phyloP scores from a whole-genome alignment of 2,113 vertebrate genomes.

The Austrofundulus limnaeus region DNA sequence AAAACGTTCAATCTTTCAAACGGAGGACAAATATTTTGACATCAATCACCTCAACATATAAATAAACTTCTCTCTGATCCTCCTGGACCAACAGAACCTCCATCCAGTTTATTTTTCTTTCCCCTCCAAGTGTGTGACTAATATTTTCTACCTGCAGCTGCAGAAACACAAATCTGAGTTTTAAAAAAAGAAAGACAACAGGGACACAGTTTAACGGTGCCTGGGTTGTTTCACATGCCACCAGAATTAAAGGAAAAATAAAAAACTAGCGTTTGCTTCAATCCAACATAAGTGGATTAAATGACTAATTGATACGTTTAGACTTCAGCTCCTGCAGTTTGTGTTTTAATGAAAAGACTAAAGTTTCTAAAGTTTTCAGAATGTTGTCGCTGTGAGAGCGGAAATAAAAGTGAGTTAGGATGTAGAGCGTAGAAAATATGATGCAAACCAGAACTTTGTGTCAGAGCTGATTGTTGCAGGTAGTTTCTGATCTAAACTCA shows the following conservation, averaged over 20 bases:
- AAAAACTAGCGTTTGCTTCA: not conserved
- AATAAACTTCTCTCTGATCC: conserved; percentile 1
- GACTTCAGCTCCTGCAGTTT: not conserved
- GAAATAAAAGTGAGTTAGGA: not conserved
- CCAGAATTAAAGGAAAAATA: not conserved
- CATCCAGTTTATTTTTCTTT: conserved; percentile 64
- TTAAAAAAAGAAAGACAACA: not conserved
- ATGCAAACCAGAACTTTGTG: too few relatives aligned
- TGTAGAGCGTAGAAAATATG: not conserved
- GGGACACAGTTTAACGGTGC: not conserved
- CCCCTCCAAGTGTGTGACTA: conserved; percentile 68
- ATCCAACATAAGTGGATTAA: not conserved
- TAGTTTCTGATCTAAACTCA: too few relatives aligned
- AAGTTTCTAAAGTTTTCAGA: not conserved
- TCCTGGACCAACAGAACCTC: too few relatives aligned
- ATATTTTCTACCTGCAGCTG: conserved; percentile 68
- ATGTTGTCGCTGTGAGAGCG: not conserved
- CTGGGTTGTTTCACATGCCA: not conserved
- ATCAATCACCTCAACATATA: conserved; percentile 23
- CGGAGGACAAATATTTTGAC: conserved; percentile 10
- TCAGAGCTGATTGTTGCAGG: too few relatives aligned
- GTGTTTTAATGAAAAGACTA: not conserved
- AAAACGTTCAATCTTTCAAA: conserved; percentile 6
- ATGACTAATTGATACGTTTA: not conserved
- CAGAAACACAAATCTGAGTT: conserved; percentile 23